Percentiles rank a stretch among this genome's conserved stretches.
These are phyloP conservation scores for Trisateles emortualis DNA, from an alignment of 2,888 invertebrate species.

Conservation along the genomic window DNA sequence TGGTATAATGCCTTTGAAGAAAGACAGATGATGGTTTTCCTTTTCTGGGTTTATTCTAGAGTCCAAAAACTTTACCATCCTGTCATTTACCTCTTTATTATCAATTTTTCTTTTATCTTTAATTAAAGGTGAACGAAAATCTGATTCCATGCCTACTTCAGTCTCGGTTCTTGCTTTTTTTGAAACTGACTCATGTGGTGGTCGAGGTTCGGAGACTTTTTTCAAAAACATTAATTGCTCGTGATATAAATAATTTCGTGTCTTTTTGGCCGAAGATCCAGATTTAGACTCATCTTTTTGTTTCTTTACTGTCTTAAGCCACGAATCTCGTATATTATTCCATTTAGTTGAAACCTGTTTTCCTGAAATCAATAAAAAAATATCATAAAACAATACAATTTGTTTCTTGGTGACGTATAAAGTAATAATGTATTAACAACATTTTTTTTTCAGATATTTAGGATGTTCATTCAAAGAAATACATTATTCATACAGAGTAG, in stretches of 20 bases:
- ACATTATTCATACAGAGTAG: constrained; percentile 27
- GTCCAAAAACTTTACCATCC: neutral
- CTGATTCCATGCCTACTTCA: constrained; percentile 20
- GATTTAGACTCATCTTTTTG: constrained; percentile 19
- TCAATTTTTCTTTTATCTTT: constrained; percentile 22
- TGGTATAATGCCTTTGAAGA: neutral
- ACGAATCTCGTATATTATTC: neutral
- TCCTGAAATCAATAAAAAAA: constrained; percentile 13
- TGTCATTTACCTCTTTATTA: neutral
- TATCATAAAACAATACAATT: constrained; percentile 24
- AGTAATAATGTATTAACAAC: constrained; percentile 26
- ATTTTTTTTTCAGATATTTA: constrained; percentile 22
- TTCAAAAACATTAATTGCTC: constrained; percentile 45
- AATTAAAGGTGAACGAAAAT: constrained; percentile 25
- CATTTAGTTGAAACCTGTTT: neutral
- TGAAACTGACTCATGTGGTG: constrained; percentile 12
- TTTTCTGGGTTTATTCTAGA: neutral
- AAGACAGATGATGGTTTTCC: constrained; percentile 1
- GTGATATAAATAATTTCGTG: constrained; percentile 42
- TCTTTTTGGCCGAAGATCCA: constrained; percentile 23
- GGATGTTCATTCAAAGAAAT: constrained; percentile 30
- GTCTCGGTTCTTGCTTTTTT: constrained; percentile 21
- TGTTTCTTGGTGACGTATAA: constrained; percentile 32
- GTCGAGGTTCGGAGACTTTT: constrained; percentile 34
- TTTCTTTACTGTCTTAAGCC: neutral